Base-by-base conservation (phyloP, 1,140 invertebrate genomes). In the Zaprionus ghesquierei region DNA sequence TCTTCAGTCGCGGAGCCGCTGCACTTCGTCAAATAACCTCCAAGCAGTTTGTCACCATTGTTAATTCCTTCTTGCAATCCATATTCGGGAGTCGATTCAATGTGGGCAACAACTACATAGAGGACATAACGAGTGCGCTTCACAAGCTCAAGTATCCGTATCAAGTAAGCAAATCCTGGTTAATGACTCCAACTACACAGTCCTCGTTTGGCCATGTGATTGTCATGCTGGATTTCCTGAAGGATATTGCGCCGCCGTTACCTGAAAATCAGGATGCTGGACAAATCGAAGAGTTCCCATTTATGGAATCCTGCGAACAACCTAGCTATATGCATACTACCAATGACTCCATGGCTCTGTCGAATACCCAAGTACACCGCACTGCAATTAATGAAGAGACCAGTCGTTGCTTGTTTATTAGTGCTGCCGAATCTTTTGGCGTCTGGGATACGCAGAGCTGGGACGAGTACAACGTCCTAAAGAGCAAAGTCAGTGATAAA, bases 191-290 rank as follows among this genome's bases (percentile, higher is more conserved):
- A 0, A 90, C 76, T 29, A 82, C 89, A 2, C 77, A 80, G 50
- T 84, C 89, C 20, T 89, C 91, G 5, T 89, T 91, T 31, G 91
- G 91, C 0, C 90, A 91, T 69, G 85, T 92, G 1, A 81, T 92
- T 23, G 75, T 91, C 13, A 58, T 92, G 20, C 59, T 92, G 12
- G 87, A 89, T 38, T 92, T 90, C 13, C 70, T 92, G 3, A 87
- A 78, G 71, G 90, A 92, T 31, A 84, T 92, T 62, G 80, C 76
- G 0, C 76, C 84, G 9, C 58, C 63, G 0, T n/a, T 58, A 6
- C 41, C 51, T 6, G 4, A 18, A 5, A 38, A 72, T 0, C 9
- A 15, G 3, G 53, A 22, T 8, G 22, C 6, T 13, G 66, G 22
- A n/a, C 53, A 61, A 8, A 29, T 22, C 5, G 56, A 70, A 5